phyloP scores from a whole-genome alignment of 2,888 invertebrate genomes.

The Fragum fragum region DNA sequence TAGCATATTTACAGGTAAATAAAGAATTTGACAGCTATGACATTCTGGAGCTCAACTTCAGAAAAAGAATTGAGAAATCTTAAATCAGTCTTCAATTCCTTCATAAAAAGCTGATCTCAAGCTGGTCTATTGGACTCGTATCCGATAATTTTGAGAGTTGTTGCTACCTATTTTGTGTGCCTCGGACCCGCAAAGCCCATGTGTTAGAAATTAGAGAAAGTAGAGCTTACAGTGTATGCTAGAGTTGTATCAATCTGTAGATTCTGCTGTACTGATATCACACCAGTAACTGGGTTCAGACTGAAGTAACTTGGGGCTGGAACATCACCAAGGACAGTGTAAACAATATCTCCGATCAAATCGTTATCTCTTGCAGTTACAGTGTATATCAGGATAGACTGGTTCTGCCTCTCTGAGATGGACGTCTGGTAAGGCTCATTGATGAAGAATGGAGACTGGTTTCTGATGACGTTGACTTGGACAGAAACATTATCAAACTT shows the following conservation, averaged over 20 bases:
- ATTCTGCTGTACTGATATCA: conserved; percentile 57
- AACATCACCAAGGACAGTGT: conserved; percentile 71
- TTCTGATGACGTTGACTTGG: conserved; percentile 75
- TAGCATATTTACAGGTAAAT: too few species aligned
- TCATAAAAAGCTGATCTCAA: too few species aligned
- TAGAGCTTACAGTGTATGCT: conserved; percentile 70
- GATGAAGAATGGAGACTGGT: conserved; percentile 78
- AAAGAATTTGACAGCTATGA: too few species aligned
- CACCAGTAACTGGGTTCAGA: conserved; percentile 65
- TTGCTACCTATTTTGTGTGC: too few species aligned
- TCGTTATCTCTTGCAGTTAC: conserved; percentile 80
- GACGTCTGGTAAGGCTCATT: conserved; percentile 71
- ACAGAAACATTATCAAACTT: conserved; percentile 73
- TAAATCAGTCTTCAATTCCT: too few species aligned
- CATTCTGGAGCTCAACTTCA: too few species aligned
- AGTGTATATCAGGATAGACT: conserved; percentile 65
- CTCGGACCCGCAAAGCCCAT: too few species aligned
- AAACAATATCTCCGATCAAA: conserved; percentile 68
- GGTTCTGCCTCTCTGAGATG: conserved; percentile 61
- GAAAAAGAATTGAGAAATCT: too few species aligned
- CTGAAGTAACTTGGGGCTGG: conserved; percentile 73
- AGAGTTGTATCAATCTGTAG: conserved; percentile 67
- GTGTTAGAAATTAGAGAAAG: too few species aligned
- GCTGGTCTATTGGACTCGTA: background rate
- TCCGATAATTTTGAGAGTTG: background rate